Evolutionary conservation across 2,113 vertebrate species (phyloP).

Genomic region (Spea bombifrons): DNA sequence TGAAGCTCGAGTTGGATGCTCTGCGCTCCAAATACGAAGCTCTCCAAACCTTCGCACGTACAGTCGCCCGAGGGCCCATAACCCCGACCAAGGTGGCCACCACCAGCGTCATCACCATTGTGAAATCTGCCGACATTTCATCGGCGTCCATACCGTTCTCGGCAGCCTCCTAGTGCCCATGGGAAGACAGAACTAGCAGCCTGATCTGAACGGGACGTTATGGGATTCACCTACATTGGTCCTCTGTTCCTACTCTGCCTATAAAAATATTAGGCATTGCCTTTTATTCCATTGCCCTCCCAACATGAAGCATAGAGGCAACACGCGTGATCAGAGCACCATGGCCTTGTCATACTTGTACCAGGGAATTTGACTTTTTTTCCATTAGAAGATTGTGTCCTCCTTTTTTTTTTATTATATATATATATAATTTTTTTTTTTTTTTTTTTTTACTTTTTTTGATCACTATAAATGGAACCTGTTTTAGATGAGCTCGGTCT

Average conservation of each 20-base stretch:
- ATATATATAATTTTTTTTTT: neutral
- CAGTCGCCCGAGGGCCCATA: constrained; percentile 81
- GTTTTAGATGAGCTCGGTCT: neutral
- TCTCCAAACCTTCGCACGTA: constrained; percentile 88
- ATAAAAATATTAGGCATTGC: constrained; percentile 50
- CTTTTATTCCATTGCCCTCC: constrained; percentile 54
- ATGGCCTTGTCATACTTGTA: constrained; percentile 51
- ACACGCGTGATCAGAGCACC: constrained; percentile 55
- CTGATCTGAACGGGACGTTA: constrained; percentile 51
- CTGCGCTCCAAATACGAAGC: constrained; percentile 89
- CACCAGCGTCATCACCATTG: constrained; percentile 98
- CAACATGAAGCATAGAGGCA: constrained; percentile 49
- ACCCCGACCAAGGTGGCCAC: constrained; percentile 83
- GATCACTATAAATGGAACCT: neutral
- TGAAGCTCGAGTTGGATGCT: constrained; percentile 86
- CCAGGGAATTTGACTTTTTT: constrained; percentile 52
- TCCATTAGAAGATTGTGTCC: constrained; percentile 35
- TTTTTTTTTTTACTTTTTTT: constrained; percentile 5
- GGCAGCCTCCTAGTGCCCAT: constrained; percentile 70
- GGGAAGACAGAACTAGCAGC: constrained; percentile 50
- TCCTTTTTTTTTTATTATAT: neutral
- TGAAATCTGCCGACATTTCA: constrained; percentile 78
- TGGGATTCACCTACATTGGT: constrained; percentile 48
- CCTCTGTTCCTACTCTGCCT: constrained; percentile 53
- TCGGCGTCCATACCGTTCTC: constrained; percentile 73